phyloP scores from a whole-genome alignment of 1,140 invertebrate genomes.

The Drosophila repletoides region DNA sequence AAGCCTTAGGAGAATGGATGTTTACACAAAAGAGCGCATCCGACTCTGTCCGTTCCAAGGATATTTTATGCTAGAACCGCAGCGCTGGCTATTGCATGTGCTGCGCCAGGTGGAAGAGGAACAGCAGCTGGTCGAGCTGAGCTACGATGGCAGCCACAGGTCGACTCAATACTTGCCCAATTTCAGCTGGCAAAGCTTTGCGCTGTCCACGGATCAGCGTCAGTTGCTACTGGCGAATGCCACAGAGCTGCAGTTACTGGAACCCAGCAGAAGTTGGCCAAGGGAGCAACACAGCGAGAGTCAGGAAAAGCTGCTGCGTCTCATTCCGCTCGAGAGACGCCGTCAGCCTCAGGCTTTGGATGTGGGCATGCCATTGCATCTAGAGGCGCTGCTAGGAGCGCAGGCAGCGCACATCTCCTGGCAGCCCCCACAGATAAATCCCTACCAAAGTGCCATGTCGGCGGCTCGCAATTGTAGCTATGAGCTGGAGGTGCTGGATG shows the following conservation, averaged over 20 bases:
- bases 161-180: background rate
- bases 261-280: slow-evolving; percentile 83
- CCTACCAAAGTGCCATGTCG: slow-evolving; percentile 91
- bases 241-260: slow-evolving; percentile 84
- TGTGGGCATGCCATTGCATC: slow-evolving; percentile 88
- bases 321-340: slow-evolving; percentile 16
- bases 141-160: slow-evolving; percentile 85
- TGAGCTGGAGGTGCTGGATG: slow-evolving; percentile 88
- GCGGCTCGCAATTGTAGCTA: slow-evolving; percentile 94
- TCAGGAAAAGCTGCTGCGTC: slow-evolving; percentile 13
- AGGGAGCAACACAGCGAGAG: slow-evolving; percentile 21
- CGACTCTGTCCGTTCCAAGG: slow-evolving; percentile 83
- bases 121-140: slow-evolving; percentile 88
- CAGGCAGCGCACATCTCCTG: slow-evolving; percentile 90
- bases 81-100: slow-evolving; percentile 88
- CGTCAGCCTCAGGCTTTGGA: slow-evolving; percentile 90
- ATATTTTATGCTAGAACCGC: slow-evolving; percentile 90
- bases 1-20: slow-evolving; percentile 89
- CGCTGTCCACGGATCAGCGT: slow-evolving; percentile 83
- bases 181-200: slow-evolving; percentile 39
- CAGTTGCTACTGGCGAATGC: slow-evolving; percentile 89
- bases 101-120: slow-evolving; percentile 91
- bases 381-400: slow-evolving; percentile 90
- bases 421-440: slow-evolving; percentile 89
- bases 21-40: slow-evolving; percentile 82